Evolutionary conservation across 2,797 vertebrate species (phyloP).

Genomic region (Phalanger gymnotis): DNA sequence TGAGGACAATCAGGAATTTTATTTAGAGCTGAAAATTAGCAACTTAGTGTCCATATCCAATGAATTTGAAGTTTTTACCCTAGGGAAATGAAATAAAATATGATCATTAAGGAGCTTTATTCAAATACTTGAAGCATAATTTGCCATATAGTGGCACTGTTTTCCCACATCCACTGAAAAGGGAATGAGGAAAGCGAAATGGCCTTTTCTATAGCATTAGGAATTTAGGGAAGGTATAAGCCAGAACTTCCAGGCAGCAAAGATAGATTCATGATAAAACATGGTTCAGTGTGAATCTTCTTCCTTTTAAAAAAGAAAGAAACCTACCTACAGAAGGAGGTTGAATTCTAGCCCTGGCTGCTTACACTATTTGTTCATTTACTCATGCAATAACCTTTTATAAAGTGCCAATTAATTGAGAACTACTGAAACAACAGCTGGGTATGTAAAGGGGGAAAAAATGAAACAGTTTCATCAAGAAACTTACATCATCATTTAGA

Average conservation of each 20-base stretch:
- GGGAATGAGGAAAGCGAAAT: background rate
- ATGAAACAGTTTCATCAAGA: background rate
- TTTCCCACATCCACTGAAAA: fast-evolving
- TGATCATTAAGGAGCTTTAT: background rate
- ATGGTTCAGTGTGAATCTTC: background rate
- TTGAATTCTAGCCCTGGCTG: background rate
- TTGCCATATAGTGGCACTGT: background rate
- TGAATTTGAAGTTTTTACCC: background rate
- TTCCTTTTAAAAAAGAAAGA: background rate
- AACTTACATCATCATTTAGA: background rate
- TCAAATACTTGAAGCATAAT: background rate
- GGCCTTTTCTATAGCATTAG: background rate
- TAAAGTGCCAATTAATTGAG: background rate
- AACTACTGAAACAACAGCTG: background rate
- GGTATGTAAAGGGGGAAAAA: background rate
- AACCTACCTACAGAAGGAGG: background rate
- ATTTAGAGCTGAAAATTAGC: background rate
- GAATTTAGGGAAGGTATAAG: slow-evolving; percentile 2
- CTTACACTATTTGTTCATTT: background rate
- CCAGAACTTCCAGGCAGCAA: slow-evolving; percentile 31
- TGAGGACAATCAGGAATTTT: slow-evolving; percentile 24
- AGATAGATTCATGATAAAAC: slow-evolving; percentile 17
- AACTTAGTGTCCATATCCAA: slow-evolving; percentile 1
- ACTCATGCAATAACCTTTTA: background rate
- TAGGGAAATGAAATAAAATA: background rate